Evolutionary conservation across 2,113 vertebrate genomes (phyloP).

Genomic region (Carollia perspicillata): DNA sequence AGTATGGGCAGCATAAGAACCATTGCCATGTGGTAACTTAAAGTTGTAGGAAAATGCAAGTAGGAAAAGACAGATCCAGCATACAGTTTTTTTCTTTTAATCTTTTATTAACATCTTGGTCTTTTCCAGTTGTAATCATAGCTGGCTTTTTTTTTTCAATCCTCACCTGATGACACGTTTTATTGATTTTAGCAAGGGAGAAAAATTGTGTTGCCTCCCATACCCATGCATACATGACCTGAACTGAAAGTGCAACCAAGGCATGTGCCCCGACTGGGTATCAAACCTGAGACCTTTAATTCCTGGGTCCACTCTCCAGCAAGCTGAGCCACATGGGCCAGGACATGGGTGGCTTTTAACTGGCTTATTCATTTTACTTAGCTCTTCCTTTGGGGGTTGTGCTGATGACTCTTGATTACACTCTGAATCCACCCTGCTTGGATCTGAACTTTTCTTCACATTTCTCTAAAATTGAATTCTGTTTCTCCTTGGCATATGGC

Average conservation of each 20-base stretch:
- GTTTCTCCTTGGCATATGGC: background rate
- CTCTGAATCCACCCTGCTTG: background rate
- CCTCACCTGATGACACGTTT: too few relatives aligned
- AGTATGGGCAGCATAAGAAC: background rate
- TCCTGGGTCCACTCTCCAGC: too few relatives aligned
- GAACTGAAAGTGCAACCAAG: too few relatives aligned
- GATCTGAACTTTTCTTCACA: background rate
- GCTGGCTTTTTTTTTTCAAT: background rate
- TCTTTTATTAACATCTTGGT: background rate
- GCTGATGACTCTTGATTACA: background rate
- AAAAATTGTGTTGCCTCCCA: too few relatives aligned
- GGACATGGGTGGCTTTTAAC: background rate
- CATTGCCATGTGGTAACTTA: background rate
- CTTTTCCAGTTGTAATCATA: background rate
- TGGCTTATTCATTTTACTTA: background rate
- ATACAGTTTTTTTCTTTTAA: background rate
- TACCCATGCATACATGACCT: too few relatives aligned
- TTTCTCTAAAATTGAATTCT: background rate
- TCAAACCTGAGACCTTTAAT: too few relatives aligned
- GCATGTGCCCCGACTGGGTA: too few relatives aligned
- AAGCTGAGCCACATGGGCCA: too few relatives aligned
- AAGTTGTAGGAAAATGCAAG: background rate
- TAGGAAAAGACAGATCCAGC: background rate
- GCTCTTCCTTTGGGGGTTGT: background rate
- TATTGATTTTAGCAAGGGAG: too few relatives aligned